Evolutionary conservation across 2,888 invertebrate species (phyloP).

Genomic region (Monopis laevigella): DNA sequence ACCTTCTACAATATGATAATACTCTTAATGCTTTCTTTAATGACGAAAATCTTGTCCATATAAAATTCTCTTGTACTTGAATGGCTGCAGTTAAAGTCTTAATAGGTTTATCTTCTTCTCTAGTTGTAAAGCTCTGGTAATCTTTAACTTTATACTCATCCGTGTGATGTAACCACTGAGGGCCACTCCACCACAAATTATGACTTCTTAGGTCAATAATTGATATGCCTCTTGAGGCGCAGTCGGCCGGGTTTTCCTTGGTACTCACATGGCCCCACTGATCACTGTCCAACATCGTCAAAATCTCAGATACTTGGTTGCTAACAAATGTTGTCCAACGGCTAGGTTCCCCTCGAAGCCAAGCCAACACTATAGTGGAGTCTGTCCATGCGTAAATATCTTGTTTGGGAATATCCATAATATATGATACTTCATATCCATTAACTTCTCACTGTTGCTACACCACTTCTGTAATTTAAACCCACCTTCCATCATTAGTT

Average conservation of each 20-base stretch:
- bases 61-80: not conserved
- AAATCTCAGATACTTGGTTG: constrained; percentile 22
- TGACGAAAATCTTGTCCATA: constrained; percentile 11
- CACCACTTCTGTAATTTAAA: no score
- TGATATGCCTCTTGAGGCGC: constrained; percentile 22
- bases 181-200: constrained; percentile 19
- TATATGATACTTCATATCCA: no score
- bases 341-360: constrained; percentile 22
- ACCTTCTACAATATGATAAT: constrained; percentile 10
- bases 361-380: constrained; percentile 23
- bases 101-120: not conserved
- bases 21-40: constrained; percentile 1
- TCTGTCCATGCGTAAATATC: constrained; percentile 21
- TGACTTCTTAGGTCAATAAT: constrained; percentile 15
- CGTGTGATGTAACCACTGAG: not conserved
- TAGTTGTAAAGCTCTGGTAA: no score
- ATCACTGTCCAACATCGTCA: constrained; percentile 14
- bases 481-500: no score
- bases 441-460: no score
- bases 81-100: not conserved
- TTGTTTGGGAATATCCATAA: constrained; percentile 12
- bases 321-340: constrained; percentile 23
- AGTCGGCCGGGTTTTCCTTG: constrained; percentile 23
- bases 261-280: constrained; percentile 22
- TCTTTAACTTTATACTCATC: no score